Evolutionary conservation across 2,888 invertebrate species (phyloP).

Genomic region (Iphiclides podalirius): DNA sequence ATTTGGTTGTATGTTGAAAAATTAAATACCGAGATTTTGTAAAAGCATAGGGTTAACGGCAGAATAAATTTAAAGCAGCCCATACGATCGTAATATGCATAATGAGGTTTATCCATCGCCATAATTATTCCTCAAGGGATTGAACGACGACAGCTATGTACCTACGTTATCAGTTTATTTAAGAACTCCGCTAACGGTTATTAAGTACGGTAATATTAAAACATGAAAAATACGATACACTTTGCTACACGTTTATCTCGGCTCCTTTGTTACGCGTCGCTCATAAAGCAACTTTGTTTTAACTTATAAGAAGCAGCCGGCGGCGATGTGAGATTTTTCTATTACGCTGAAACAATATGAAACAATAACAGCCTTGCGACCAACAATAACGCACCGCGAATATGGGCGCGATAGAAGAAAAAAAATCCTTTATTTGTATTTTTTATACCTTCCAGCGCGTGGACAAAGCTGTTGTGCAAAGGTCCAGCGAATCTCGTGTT

Average conservation of each 20-base stretch:
- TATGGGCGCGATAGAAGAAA: slow-evolving; percentile 38
- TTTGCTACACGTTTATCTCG: slow-evolving; percentile 5
- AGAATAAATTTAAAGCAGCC: too few species aligned
- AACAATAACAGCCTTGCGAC: slow-evolving; percentile 40
- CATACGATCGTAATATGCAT: too few species aligned
- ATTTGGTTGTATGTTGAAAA: too few species aligned
- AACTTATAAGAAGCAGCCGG: slow-evolving; percentile 15
- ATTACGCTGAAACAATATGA: slow-evolving; percentile 44
- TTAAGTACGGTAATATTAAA: too few species aligned
- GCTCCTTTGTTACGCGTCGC: neutral
- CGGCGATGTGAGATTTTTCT: slow-evolving; percentile 10
- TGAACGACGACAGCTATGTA: neutral
- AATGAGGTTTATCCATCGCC: too few species aligned
- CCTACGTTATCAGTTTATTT: neutral
- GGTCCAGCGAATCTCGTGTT: slow-evolving; percentile 73
- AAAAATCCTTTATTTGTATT: slow-evolving; percentile 55
- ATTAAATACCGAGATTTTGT: too few species aligned
- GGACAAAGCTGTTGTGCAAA: slow-evolving; percentile 68
- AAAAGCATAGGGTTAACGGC: too few species aligned
- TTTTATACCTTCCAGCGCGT: slow-evolving; percentile 51
- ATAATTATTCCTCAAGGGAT: too few species aligned
- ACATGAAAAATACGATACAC: slow-evolving; percentile 3
- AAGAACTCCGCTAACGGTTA: neutral
- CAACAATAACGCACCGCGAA: slow-evolving; percentile 34
- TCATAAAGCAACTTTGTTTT: slow-evolving; percentile 8